A percentile compares a stretch with the other conserved stretches of the same genome.
phyloP scores from a whole-genome alignment of 92 coral and sea anemone genomes.

The Bergia sp. region DNA sequence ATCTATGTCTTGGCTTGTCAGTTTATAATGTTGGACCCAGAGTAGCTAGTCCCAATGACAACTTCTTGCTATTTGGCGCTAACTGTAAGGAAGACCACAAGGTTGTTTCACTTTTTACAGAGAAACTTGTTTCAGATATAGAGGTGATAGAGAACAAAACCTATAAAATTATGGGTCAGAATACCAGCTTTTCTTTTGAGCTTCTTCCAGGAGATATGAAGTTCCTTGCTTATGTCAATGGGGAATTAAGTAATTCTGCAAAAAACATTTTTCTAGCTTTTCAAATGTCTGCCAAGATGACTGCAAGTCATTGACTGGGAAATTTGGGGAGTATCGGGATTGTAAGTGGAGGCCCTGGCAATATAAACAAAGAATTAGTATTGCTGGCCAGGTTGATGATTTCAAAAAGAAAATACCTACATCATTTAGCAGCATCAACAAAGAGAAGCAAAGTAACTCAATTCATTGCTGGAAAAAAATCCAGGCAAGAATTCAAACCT shows the following conservation, averaged over 20 bases:
- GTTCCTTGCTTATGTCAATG: conserved; percentile 67
- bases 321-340: conserved; percentile 51
- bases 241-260: conserved; percentile 69
- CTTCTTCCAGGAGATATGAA: conserved; percentile 75
- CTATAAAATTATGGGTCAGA: conserved; percentile 52
- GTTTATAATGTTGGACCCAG: conserved; percentile 67
- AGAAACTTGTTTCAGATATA: too few species aligned
- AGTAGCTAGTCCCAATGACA: conserved; percentile 65
- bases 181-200: conserved; percentile 62
- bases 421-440: not conserved
- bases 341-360: conserved; percentile 70
- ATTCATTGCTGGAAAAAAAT: conserved; percentile 12
- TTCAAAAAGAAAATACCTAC: conserved; percentile 17
- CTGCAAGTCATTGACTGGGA: conserved; percentile 12
- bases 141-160: not conserved
- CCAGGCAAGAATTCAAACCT: conserved; percentile 34
- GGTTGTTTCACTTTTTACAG: conserved; percentile 4
- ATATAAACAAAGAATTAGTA: conserved; percentile 10
- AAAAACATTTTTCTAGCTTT: conserved; percentile 67
- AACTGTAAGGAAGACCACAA: conserved; percentile 72
- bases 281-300: conserved; percentile 60
- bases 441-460: conserved; percentile 30
- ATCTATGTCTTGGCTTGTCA: conserved; percentile 60
- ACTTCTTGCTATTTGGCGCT: conserved; percentile 64
- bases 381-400: conserved; percentile 39